phyloP scores from a whole-genome alignment of 2,888 invertebrate species.

The Himalopsyche anomala region DNA sequence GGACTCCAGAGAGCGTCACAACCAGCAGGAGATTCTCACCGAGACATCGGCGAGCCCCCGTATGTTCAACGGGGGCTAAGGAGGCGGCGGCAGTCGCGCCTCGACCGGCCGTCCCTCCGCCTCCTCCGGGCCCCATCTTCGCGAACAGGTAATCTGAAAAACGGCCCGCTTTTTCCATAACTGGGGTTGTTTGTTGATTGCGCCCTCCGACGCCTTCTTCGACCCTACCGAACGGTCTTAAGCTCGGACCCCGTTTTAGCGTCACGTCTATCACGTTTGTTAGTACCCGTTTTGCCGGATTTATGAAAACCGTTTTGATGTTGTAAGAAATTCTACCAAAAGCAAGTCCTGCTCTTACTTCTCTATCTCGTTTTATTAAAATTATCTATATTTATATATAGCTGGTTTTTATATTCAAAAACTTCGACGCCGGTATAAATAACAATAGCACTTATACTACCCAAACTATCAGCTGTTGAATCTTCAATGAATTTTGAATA shows the following conservation, averaged over 20 bases:
- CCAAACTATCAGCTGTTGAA: constrained; percentile 8
- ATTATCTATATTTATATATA: neutral
- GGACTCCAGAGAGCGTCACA: constrained; percentile 87
- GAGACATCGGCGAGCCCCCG: constrained; percentile 82
- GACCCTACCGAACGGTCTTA: constrained; percentile 46
- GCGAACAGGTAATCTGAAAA: constrained; percentile 89
- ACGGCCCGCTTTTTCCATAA: constrained; percentile 79
- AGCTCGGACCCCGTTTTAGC: constrained; percentile 49
- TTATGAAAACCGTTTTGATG: constrained; percentile 57
- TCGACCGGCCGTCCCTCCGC: constrained; percentile 71
- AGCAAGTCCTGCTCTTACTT: neutral
- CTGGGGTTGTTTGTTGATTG: neutral
- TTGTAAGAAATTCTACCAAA: neutral
- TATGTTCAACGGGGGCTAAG: constrained; percentile 81
- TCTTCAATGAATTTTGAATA: neutral
- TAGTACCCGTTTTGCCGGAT: constrained; percentile 62
- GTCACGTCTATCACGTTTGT: constrained; percentile 66
- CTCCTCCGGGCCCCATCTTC: constrained; percentile 84
- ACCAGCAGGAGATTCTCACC: constrained; percentile 87
- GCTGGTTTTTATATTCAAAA: neutral
- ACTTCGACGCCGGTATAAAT: neutral
- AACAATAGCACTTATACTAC: neutral
- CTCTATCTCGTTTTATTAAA: neutral
- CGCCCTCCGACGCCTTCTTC: constrained; percentile 61
- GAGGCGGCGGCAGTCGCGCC: constrained; percentile 77